A percentile compares a stretch with the other conserved stretches of the same genome.
Conservation (phyloP, 2,888 invertebrate species). For the Scelioninae gen. 1 region DNA sequence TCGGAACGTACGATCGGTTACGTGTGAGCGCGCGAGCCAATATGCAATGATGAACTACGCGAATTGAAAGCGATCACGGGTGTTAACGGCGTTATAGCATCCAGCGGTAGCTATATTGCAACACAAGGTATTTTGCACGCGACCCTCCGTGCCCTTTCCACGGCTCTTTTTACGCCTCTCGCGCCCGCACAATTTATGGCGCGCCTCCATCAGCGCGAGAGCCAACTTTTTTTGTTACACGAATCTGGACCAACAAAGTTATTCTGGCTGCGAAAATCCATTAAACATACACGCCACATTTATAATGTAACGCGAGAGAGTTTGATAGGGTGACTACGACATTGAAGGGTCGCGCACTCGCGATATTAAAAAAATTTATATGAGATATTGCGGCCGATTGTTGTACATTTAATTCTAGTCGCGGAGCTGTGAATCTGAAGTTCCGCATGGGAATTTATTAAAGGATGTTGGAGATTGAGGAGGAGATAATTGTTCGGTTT, state of each 20-base stretch:
- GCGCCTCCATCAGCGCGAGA: conserved; percentile 39
- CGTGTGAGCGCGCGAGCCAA: conserved; percentile 73
- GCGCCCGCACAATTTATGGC: conserved; percentile 64
- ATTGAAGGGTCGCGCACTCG: conserved; percentile 54
- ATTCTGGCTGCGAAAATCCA: conserved; percentile 60
- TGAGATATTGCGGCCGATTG: conserved; percentile 56
- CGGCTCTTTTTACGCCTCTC: conserved; percentile 50
- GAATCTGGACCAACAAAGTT: conserved; percentile 68
- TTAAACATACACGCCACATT: conserved; percentile 63
- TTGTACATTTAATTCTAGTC: conserved; percentile 31
- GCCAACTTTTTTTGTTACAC: conserved; percentile 57
- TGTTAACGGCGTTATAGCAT: conserved; percentile 84
- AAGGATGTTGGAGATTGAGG: conserved; percentile 12
- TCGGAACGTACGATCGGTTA: conserved; percentile 48
- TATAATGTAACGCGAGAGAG: conserved; percentile 58
- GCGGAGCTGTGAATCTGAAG: not conserved
- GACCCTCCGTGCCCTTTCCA: conserved; percentile 47
- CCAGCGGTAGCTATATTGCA: conserved; percentile 78
- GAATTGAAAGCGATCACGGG: conserved; percentile 84
- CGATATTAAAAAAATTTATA: conserved; percentile 49
- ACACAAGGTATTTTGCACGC: conserved; percentile 74
- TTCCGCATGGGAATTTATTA: conserved; percentile 25
- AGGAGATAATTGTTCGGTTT: conserved; percentile 28
- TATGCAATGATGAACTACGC: conserved; percentile 83
- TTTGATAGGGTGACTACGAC: conserved; percentile 52